These are phyloP conservation scores for Gorsachius magnificus DNA, from an alignment of 2,797 vertebrate genomes.

Conservation along the genomic window DNA sequence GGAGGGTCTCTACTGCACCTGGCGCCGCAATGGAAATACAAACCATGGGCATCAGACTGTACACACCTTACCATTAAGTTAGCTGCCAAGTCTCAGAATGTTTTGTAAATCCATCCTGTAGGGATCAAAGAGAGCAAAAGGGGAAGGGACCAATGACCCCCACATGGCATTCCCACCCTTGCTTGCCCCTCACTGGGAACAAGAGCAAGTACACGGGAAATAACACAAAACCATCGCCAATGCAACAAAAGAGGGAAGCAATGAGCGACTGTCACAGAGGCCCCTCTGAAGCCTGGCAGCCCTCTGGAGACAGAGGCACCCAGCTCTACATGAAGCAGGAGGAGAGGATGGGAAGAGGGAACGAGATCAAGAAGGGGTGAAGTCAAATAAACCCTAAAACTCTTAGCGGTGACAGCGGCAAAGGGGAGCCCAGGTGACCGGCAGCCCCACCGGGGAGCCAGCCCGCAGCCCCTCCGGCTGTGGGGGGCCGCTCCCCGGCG, in stretches of 20 bases:
- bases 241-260: neutral
- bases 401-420: neutral
- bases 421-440: too few relatives aligned
- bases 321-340: neutral
- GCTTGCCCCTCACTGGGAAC: neutral
- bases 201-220: fast-evolving
- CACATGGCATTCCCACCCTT: neutral
- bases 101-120: neutral
- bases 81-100: neutral
- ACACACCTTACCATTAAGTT: neutral
- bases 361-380: neutral
- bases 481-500: neutral
- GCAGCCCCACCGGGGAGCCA: too few relatives aligned
- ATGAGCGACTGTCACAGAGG: neutral
- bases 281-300: neutral
- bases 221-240: neutral
- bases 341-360: fast-evolving
- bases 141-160: neutral
- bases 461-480: neutral
- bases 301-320: neutral
- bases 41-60: neutral
- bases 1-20: neutral
- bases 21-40: neutral
- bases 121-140: neutral
- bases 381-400: neutral